These are phyloP conservation scores for Nasonia vitripennis DNA, from an alignment of 1,140 invertebrate species.

Conservation along the genomic window DNA sequence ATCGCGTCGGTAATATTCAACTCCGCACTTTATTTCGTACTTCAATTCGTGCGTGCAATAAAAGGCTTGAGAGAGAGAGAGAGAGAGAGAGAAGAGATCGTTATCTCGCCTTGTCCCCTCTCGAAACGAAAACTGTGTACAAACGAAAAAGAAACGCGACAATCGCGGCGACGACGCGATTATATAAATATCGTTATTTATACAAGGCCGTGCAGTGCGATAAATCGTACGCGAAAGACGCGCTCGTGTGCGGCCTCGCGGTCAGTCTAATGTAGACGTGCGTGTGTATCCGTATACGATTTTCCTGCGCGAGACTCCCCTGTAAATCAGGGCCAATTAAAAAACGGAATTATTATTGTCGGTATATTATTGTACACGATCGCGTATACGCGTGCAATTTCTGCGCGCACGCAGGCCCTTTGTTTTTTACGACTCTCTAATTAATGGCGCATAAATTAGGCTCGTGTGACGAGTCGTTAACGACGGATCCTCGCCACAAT, in stretches of 20 bases:
- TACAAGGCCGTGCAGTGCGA: not conserved
- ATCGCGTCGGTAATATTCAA: not conserved
- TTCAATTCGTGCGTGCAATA: not conserved
- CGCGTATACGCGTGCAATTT: constrained; percentile 21
- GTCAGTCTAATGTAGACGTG: not conserved
- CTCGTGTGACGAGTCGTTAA: constrained; percentile 50
- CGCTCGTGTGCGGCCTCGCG: not conserved
- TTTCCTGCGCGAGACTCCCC: not conserved
- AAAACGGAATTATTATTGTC: constrained; percentile 10
- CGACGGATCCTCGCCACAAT: constrained; percentile 15
- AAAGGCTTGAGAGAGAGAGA: too few relatives aligned
- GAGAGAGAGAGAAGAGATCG: too few relatives aligned
- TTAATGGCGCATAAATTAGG: constrained; percentile 51
- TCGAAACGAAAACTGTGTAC: too few relatives aligned
- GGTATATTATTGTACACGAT: not conserved
- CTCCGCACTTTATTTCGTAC: not conserved
- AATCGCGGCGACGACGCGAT: not conserved
- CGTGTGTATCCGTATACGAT: not conserved
- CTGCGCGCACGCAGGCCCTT: constrained; percentile 11
- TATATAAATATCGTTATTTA: constrained; percentile 1
- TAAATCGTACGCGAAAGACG: not conserved
- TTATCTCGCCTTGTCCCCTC: not conserved
- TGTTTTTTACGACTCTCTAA: constrained; percentile 46
- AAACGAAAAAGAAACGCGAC: not conserved
- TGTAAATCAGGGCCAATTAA: constrained; percentile 42